Percentiles rank a stretch among this genome's conserved stretches.
Conservation (phyloP, 2,113 vertebrate genomes). For the Arenaria interpres region DNA sequence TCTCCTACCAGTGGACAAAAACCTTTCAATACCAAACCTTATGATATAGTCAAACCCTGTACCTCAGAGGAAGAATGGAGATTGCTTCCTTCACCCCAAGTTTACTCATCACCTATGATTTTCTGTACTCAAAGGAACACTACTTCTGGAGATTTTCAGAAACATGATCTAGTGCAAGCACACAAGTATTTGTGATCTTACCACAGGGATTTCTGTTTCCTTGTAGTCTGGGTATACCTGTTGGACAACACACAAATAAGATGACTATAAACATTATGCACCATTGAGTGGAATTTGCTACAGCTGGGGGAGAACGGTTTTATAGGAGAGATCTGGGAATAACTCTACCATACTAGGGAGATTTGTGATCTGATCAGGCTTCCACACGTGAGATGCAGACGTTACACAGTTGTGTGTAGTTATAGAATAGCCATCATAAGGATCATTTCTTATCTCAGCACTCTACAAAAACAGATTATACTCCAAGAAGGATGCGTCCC, state of each 20-base stretch:
- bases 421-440: not conserved
- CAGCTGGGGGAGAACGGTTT: not conserved
- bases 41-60: not conserved
- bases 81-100: not conserved
- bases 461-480: too few relatives aligned
- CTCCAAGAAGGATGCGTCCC: not conserved
- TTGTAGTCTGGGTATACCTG: slow-evolving; percentile 51
- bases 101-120: not conserved
- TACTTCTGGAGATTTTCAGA: not conserved
- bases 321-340: not conserved
- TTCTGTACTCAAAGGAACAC: not conserved
- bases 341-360: not conserved
- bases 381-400: not conserved
- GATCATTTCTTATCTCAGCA: not conserved
- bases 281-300: not conserved
- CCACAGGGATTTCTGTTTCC: slow-evolving; percentile 36
- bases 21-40: not conserved
- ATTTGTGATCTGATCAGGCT: not conserved
- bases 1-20: not conserved
- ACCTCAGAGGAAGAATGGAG: not conserved
- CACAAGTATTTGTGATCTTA: not conserved
- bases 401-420: accelerated
- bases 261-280: not conserved
- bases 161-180: not conserved
- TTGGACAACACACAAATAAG: not conserved